Conservation (phyloP, 2,797 vertebrate species). For the Champsocephalus gunnari region DNA sequence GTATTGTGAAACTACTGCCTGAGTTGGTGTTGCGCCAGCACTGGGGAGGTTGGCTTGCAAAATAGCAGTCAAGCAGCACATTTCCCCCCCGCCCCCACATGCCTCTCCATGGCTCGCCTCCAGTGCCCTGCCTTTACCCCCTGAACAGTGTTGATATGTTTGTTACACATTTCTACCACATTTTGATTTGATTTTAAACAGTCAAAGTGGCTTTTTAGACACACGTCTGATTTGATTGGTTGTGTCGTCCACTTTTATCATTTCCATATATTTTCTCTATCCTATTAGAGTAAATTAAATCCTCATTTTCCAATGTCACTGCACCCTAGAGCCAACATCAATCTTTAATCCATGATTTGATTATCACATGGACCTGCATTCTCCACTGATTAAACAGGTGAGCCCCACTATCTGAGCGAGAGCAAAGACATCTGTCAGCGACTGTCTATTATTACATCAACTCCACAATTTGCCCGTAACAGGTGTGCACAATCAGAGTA, state of each 20-base stretch:
- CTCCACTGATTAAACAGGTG: conserved; percentile 41
- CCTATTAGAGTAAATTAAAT: not conserved
- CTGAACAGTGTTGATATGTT: conserved; percentile 21
- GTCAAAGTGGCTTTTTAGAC: conserved; percentile 3
- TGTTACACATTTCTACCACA: not conserved
- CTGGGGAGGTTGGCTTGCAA: conserved; percentile 37
- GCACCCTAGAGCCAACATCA: conserved; percentile 1
- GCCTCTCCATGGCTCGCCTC: conserved; percentile 38
- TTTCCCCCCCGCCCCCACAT: conserved; percentile 20
- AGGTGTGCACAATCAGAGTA: conserved; percentile 43
- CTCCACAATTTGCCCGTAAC: conserved; percentile 51
- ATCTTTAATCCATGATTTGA: conserved; percentile 16
- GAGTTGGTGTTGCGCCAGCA: conserved; percentile 45
- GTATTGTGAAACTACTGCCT: conserved; percentile 72
- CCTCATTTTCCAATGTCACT: conserved; percentile 1
- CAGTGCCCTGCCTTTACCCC: conserved; percentile 35
- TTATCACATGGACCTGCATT: conserved; percentile 3
- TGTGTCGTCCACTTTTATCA: not conserved
- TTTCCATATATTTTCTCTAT: not conserved
- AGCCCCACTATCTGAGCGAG: not conserved
- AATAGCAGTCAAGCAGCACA: conserved; percentile 40
- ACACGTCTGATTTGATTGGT: not conserved
- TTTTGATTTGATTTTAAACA: not conserved
- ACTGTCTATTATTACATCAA: conserved; percentile 60
- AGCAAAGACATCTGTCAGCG: conserved; percentile 67